Percentiles rank a stretch among this genome's conserved stretches.
Evolutionary conservation across 2,113 vertebrate genomes (phyloP).

Genomic region (Mirza zaza): DNA sequence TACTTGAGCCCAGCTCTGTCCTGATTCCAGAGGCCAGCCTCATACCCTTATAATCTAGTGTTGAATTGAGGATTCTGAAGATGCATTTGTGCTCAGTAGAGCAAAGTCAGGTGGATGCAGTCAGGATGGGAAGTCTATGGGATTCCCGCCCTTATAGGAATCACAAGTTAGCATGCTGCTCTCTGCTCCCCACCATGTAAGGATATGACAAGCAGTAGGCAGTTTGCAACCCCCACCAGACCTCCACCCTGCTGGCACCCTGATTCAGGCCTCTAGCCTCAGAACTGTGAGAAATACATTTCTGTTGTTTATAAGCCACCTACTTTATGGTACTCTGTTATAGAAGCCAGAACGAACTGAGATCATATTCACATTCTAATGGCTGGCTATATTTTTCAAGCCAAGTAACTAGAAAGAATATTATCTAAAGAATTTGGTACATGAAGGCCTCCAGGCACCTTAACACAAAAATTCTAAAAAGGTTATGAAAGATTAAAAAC

Average conservation of each 20-base stretch:
- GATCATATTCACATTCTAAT: constrained; percentile 4
- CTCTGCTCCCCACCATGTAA: background rate
- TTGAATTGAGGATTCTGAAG: background rate
- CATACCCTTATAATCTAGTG: background rate
- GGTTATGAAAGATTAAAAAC: constrained; percentile 43
- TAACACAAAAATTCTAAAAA: constrained; percentile 45
- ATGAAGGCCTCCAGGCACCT: background rate
- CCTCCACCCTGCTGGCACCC: background rate
- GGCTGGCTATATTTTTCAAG: constrained; percentile 19
- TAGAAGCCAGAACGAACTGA: background rate
- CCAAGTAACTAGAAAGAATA: constrained; percentile 38
- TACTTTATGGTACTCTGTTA: background rate
- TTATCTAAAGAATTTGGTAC: background rate
- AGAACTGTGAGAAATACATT: background rate
- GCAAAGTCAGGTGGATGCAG: background rate
- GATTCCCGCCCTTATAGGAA: background rate
- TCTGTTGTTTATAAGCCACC: background rate
- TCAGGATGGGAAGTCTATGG: background rate
- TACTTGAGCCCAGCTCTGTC: background rate
- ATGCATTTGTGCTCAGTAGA: background rate
- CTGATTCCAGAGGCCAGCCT: background rate
- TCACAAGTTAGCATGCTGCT: background rate
- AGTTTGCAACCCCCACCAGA: background rate
- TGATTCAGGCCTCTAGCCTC: too few species aligned
- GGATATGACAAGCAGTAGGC: background rate